A percentile compares a stretch with the other conserved stretches of the same genome.
Conservation (phyloP, 2,113 vertebrate genomes). For the Onychorhynchus coronatus region DNA sequence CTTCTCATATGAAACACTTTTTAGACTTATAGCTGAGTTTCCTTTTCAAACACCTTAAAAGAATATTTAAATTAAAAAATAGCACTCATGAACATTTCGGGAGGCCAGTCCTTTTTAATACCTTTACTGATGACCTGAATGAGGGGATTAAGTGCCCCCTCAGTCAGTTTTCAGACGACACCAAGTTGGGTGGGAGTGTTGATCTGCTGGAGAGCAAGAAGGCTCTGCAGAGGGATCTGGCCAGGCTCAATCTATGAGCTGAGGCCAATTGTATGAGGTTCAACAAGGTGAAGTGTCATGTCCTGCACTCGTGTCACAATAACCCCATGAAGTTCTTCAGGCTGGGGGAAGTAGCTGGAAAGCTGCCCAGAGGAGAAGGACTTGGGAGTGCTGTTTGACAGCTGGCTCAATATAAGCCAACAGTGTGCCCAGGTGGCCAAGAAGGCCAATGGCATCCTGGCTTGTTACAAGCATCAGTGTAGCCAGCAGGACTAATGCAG, state of each 20-base stretch:
- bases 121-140: neutral
- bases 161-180: neutral
- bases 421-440: neutral
- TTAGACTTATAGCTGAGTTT: neutral
- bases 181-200: neutral
- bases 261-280: neutral
- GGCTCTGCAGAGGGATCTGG: neutral
- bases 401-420: neutral
- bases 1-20: neutral
- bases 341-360: neutral
- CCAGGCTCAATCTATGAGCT: neutral
- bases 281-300: fast-evolving
- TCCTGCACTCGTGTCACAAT: neutral
- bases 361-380: neutral
- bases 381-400: neutral
- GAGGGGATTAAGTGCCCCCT: neutral
- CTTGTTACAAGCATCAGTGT: fast-evolving
- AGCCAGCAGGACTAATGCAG: neutral
- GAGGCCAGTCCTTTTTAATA: neutral
- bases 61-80: neutral
- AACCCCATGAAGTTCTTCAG: fast-evolving
- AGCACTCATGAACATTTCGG: neutral
- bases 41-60: neutral
- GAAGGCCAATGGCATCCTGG: neutral
- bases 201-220: neutral